These are phyloP conservation scores for Chamaetylas fuelleborni DNA, from an alignment of 2,113 vertebrate genomes.

Conservation along the genomic window DNA sequence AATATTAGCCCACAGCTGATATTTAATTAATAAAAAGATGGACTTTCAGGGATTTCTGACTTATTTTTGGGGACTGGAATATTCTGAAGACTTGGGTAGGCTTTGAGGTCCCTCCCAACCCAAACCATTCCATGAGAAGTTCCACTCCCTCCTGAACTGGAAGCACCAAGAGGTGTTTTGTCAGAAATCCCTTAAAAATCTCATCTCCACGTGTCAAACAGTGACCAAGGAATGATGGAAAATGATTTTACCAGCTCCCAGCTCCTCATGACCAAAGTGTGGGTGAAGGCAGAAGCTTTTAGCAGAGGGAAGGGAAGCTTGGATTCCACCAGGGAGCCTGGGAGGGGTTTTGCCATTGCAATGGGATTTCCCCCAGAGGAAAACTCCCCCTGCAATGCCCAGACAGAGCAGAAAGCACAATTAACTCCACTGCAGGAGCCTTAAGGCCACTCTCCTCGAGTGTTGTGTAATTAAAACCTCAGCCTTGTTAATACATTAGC, in stretches of 20 bases:
- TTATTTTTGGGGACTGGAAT: background rate
- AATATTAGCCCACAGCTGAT: background rate
- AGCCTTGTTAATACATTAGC: slow-evolving; percentile 58
- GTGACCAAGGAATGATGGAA: fast-evolving
- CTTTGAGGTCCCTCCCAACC: background rate
- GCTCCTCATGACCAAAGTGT: fast-evolving
- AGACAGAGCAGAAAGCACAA: background rate
- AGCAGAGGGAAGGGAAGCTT: background rate
- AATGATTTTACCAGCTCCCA: background rate
- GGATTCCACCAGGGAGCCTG: background rate
- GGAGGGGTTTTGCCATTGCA: background rate
- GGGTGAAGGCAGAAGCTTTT: background rate
- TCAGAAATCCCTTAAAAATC: background rate
- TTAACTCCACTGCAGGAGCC: background rate
- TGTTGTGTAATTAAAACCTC: slow-evolving; percentile 51
- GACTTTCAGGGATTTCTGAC: background rate
- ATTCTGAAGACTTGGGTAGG: background rate
- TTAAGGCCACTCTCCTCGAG: background rate
- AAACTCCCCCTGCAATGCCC: background rate
- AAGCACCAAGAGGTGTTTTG: background rate
- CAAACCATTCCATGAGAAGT: background rate
- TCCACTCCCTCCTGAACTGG: background rate
- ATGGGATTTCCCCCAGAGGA: background rate
- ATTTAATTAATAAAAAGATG: background rate
- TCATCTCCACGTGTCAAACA: fast-evolving